These are phyloP conservation scores for Xiphophorus hellerii DNA, from an alignment of 2,113 vertebrate genomes.

Conservation along the genomic window DNA sequence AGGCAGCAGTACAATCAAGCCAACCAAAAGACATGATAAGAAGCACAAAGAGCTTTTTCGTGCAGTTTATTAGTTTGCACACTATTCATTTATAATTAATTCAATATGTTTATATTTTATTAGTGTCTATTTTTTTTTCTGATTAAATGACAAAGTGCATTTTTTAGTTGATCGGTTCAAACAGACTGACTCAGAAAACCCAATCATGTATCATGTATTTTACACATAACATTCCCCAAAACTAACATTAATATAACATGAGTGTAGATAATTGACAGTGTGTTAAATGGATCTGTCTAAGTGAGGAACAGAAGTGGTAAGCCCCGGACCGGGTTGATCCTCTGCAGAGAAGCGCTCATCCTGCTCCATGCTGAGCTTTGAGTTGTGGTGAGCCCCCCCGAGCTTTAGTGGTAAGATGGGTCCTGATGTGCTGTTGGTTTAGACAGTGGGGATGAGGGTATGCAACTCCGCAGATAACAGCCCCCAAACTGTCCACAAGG, in stretches of 20 bases:
- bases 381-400: constrained; percentile 50
- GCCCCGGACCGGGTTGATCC: constrained; percentile 51
- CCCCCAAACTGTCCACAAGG: constrained; percentile 74
- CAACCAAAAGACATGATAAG: not conserved
- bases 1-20: not conserved
- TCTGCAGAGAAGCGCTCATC: constrained; percentile 65
- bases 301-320: constrained; percentile 45
- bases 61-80: not conserved
- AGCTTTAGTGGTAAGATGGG: constrained; percentile 60
- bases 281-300: constrained; percentile 47
- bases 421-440: constrained; percentile 69
- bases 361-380: constrained; percentile 50
- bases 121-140: not conserved
- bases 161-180: not conserved
- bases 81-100: not conserved
- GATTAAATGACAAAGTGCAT: not conserved
- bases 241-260: constrained; percentile 44
- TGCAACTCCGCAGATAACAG: constrained; percentile 75
- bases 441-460: constrained; percentile 62
- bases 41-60: not conserved
- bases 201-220: constrained; percentile 24
- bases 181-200: constrained; percentile 14
- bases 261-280: constrained; percentile 41
- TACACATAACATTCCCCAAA: constrained; percentile 12
- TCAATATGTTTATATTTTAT: not conserved